These are phyloP conservation scores for Xiphophorus maculatus DNA, from an alignment of 2,113 vertebrate species.

Conservation along the genomic window DNA sequence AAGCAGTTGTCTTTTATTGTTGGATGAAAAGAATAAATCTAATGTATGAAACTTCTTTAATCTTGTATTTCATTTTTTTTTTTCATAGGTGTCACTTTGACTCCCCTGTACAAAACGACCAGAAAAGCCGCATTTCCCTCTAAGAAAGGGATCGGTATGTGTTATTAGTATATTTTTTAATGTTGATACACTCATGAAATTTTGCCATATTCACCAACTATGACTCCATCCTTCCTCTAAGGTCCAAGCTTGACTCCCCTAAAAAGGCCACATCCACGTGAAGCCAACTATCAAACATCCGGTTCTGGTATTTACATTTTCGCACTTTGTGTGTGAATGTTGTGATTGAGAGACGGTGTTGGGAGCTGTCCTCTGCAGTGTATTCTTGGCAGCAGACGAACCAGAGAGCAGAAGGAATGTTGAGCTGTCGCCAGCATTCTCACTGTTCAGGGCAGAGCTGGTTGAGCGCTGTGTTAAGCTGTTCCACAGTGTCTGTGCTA, in stretches of 20 bases:
- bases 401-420: slow-evolving; percentile 69
- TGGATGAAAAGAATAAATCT: neutral
- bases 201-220: slow-evolving; percentile 1
- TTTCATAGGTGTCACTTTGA: slow-evolving; percentile 49
- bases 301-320: slow-evolving; percentile 17
- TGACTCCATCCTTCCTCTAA: slow-evolving; percentile 3
- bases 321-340: slow-evolving; percentile 47
- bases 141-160: slow-evolving; percentile 27
- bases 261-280: slow-evolving; percentile 28
- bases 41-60: neutral
- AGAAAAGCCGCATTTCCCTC: neutral
- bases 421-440: slow-evolving; percentile 70
- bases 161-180: neutral
- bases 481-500: slow-evolving; percentile 45
- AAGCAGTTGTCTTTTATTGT: neutral
- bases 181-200: neutral
- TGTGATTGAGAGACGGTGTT: slow-evolving; percentile 49
- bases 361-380: slow-evolving; percentile 56
- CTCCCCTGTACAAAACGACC: slow-evolving; percentile 35
- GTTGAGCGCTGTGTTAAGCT: slow-evolving; percentile 64
- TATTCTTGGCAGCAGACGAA: slow-evolving; percentile 56
- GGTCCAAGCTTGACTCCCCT: slow-evolving; percentile 29
- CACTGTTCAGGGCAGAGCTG: slow-evolving; percentile 62
- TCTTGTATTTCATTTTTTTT: slow-evolving; percentile 15
- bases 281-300: slow-evolving; percentile 25